Base-by-base conservation (phyloP, 2,888 invertebrate species). In the Chrysina gloriosa region DNA sequence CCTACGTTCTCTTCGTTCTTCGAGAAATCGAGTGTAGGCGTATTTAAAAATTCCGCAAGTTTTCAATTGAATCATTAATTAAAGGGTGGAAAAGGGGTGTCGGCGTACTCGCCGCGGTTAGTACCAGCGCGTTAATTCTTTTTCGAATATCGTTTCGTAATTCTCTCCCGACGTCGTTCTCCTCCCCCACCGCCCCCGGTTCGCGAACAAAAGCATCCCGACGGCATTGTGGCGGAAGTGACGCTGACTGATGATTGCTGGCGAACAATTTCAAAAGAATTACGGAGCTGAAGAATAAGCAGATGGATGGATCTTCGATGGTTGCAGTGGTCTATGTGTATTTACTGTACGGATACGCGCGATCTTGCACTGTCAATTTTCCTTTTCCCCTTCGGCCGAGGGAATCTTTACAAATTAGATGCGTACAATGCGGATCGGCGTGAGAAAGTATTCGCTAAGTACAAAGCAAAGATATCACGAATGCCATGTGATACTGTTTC, bases 211-310 rank as follows among this genome's bases (percentile, higher is more conserved):
- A 61, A 80, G 77, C 78, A 73, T 76, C 72, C 73, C 73, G 74
- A 77, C 79, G 78, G 78, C 79, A 82, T 82, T 82, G 82, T 82
- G 78, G 78, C 80, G 79, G 81, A 81, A 81, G 79, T 82, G 83
- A 83, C 83, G 82, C 79, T 82, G 82, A 83, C 82, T 82, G 82
- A 83, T 83, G 81, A 80, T 81, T 78, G 77, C 75, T 69, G 76
- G 75, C 77, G 72, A 77, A 74, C 76, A 74, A 77, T 77, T 79
- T 79, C 77, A 80, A 82, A 82, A 81, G 80, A 81, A 80, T 79
- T 78, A 79, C 78, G 76, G 75, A 74, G 77, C 75, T 19, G 52
- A 78, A 81, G 80, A 80, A 80, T 80, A 79, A 81, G 79, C 79
- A 79, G 80, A 81, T 81, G 80, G 81, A 81, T 80, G 80, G 80